These are phyloP conservation scores for Eupithecia abbreviata DNA, from an alignment of 2,888 invertebrate species.

Conservation along the genomic window DNA sequence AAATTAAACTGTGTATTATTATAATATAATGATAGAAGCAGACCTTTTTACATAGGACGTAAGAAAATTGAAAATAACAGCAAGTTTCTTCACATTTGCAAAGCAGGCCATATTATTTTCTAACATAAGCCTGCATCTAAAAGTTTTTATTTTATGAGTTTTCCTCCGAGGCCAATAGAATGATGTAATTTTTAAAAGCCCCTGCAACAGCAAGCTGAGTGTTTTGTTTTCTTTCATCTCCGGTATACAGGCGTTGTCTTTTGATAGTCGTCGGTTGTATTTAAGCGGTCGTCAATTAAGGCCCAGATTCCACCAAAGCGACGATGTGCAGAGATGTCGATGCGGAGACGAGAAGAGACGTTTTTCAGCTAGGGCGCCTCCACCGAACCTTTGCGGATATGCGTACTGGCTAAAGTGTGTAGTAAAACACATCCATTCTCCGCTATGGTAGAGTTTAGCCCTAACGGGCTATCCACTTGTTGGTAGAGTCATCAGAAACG, in stretches of 20 bases:
- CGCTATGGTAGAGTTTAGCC: too few species aligned
- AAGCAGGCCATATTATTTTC: not conserved
- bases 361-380: not conserved
- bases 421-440: too few species aligned
- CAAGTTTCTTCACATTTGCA: not conserved
- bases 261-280: not conserved
- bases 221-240: constrained; percentile 27
- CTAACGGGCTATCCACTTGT: not conserved
- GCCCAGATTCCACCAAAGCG: too few species aligned
- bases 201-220: not conserved
- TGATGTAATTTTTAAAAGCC: constrained; percentile 20
- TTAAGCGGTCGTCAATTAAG: not conserved
- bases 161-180: constrained; percentile 9
- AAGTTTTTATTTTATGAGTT: constrained; percentile 12
- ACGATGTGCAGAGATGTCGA: too few species aligned
- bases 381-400: too few species aligned
- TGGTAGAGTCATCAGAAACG: too few species aligned
- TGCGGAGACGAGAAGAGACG: too few species aligned
- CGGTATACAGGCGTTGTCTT: constrained; percentile 4
- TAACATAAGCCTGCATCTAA: constrained; percentile 2
- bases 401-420: too few species aligned
- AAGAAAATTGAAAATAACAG: not conserved
- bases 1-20: not conserved
- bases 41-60: not conserved
- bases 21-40: not conserved